Evolutionary conservation across 1,140 invertebrate species (phyloP), one percentile per base, ranked within the genome.

Genomic region (Lepidurus couesii): DNA sequence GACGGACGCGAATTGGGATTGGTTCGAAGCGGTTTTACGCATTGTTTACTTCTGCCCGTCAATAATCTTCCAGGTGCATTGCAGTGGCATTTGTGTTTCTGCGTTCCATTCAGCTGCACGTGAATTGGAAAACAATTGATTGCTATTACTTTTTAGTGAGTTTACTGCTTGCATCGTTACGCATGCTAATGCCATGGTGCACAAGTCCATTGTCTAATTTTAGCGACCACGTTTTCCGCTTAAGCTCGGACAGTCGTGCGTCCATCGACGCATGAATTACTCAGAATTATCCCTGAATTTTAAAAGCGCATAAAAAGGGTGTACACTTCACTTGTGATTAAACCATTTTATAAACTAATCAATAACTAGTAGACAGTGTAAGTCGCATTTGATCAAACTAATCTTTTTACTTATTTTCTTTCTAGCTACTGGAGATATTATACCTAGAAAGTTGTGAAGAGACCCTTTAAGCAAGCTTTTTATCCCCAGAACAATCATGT

Each of bases 11-110:
- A 16, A 7, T 21, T 16, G 16, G 6, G 16, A 65, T 65, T 65
- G 53, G 53, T 65, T 21, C 21, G 34, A 34, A 65, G 2, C 53
- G 16, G 13, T 13, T n/a, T 21, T 65, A 65, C n/a, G 53, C 53
- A 21, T 65, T 65, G 53, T 65, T 65, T 65, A 65, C 53, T 16
- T 65, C 53, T 65, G 16, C 21, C 53, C 53, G 53, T 65, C 53
- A 65, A 65, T 65, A 65, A 13, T 7, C 53, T 65, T 65, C 34
- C 53, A 65, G 53, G 53, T 65, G 53, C 53, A 65, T 65, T 65
- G 53, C 53, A 65, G 53, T 11, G 53, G 53, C 53, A 65, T 65
- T 65, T 21, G 13, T 65, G 21, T 65, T 21, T 65, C 53, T 65
- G 53, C 53, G 53, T 16, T 65, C 53, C 16, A 21, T 7, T 13